Evolutionary conservation across 2,888 invertebrate genomes (phyloP).

Genomic region (Phlogophora meticulosa): DNA sequence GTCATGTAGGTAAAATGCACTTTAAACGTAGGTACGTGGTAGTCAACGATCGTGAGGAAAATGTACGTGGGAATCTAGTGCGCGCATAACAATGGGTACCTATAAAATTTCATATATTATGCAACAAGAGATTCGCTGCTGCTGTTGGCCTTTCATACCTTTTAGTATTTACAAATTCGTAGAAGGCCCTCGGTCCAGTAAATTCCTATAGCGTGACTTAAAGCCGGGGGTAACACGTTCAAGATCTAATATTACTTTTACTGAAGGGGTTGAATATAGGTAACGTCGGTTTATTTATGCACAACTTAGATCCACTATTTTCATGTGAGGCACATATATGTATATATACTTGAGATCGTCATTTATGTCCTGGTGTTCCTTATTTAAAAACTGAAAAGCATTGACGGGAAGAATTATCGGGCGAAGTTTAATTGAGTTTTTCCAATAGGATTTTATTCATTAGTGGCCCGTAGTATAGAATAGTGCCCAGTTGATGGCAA

Average conservation of each 20-base stretch:
- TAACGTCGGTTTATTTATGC: conserved; percentile 1
- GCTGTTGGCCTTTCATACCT: too few species aligned
- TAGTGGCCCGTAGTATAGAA: too few species aligned
- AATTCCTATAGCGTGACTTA: conserved; percentile 13
- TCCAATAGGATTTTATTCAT: too few species aligned
- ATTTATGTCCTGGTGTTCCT: conserved; percentile 8
- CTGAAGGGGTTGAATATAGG: conserved; percentile 1
- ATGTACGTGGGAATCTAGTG: conserved; percentile 10
- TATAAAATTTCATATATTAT: conserved; percentile 30
- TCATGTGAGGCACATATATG: not conserved
- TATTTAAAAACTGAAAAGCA: conserved; percentile 1
- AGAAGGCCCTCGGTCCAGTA: conserved; percentile 16
- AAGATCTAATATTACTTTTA: conserved; percentile 20
- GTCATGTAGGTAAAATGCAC: conserved; percentile 12
- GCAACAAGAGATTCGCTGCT: conserved; percentile 22
- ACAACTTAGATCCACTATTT: conserved; percentile 9
- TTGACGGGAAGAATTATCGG: too few species aligned
- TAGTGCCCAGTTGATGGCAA: too few species aligned
- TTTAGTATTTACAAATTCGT: too few species aligned
- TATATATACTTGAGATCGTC: not conserved
- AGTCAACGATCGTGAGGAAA: not conserved
- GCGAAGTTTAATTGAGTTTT: too few species aligned
- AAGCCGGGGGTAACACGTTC: conserved; percentile 19
- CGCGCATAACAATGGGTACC: conserved; percentile 16
- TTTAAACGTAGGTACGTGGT: conserved; percentile 16